Evolutionary conservation across 2,888 invertebrate genomes (phyloP), one percentile per base, ranked within the genome.

Genomic region (Galerucella nymphaeae): DNA sequence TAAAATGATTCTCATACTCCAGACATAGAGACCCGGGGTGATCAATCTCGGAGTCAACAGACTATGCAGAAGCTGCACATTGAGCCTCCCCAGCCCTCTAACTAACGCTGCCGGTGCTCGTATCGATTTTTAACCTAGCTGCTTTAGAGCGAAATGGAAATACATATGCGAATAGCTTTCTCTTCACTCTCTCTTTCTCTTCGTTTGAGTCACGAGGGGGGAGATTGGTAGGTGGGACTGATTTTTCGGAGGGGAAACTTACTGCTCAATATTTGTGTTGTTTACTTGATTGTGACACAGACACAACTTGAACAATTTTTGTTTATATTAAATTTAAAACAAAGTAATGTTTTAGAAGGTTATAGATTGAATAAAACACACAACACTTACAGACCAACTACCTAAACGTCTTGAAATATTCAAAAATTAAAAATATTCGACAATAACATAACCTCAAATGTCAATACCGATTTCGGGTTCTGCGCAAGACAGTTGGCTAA

Each of bases 31-130:
- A 41, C 67, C 67, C 58, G 67, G 48, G 58, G 67, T 67, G 67
- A 69, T 69, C 68, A 69, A 69, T 69, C 62, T 38, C 50, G 58
- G 68, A 69, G 68, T 69, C 68, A 69, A 69, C 68, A 69, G 68
- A 69, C 68, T 69, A 53, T 69, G 68, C 68, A 62, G 50, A 50
- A 62, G 53, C 20, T 55, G 68, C 68, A 69, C 68, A 61, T 23
- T 9, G 41, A 20, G 62, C 62, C 68, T 61, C 61, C 53, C n/a
- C 61, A 48, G 68, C 68, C 53, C 9, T 18, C 48, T 38, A 42
- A 61, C 68, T 69, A 69, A 69, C 41, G 6, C 68, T 30, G 68
- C 62, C 62, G 66, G 42, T 58, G 57, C 66, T 66, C 58, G 66
- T 66, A 66, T 66, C 66, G 66, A 66, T 55, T 58, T 58, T 66